phyloP scores from a whole-genome alignment of 2,888 invertebrate species.

The Ochlodes sylvanus region DNA sequence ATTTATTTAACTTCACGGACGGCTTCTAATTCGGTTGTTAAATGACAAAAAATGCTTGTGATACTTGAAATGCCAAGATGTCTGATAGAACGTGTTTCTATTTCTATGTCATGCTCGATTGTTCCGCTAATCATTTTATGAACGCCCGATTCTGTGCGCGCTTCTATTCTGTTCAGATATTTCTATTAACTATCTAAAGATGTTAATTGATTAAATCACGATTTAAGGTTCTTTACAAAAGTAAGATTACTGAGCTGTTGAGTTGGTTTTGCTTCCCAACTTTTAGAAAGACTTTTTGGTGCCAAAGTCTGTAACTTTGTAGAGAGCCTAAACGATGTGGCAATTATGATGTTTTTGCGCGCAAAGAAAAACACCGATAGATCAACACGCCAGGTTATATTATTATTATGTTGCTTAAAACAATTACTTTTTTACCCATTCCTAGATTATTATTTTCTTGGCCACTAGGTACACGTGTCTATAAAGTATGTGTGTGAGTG shows the following conservation, averaged over 20 bases:
- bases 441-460: conserved; percentile 5
- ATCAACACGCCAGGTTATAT: conserved; percentile 9
- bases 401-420: conserved; percentile 17
- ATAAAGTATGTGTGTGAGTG: too few species aligned
- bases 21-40: not conserved
- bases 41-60: not conserved
- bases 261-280: not conserved
- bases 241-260: not conserved
- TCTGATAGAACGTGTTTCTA: conserved; percentile 21
- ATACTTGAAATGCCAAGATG: conserved; percentile 17
- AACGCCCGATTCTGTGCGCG: conserved; percentile 13
- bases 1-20: not conserved
- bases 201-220: not conserved
- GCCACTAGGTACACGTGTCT: not conserved
- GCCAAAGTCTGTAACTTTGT: not conserved
- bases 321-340: conserved; percentile 12
- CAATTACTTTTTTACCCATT: conserved; percentile 21
- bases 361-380: conserved; percentile 7
- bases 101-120: conserved; percentile 19
- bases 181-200: conserved; percentile 6
- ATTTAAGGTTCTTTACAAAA: not conserved
- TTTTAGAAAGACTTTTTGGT: not conserved
- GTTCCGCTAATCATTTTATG: conserved; percentile 32
- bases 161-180: conserved; percentile 15
- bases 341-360: conserved; percentile 20